These are phyloP conservation scores for Clamator glandarius DNA, from an alignment of 2,797 vertebrate species.

Conservation along the genomic window DNA sequence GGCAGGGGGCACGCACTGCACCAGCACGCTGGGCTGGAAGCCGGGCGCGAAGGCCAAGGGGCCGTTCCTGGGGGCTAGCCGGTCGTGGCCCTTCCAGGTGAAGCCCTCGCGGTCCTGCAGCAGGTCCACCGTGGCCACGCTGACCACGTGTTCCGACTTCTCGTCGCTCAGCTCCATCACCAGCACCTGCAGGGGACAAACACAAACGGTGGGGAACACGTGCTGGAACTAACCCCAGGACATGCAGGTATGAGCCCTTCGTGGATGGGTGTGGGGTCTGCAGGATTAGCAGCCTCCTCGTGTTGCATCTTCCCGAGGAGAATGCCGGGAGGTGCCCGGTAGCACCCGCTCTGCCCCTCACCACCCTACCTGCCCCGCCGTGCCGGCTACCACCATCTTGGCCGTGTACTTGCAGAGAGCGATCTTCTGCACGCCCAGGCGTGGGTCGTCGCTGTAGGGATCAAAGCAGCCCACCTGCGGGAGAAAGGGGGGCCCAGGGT, in stretches of 20 bases:
- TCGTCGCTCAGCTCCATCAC: constrained; percentile 89
- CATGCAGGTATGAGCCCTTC: neutral
- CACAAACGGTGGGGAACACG: fast-evolving
- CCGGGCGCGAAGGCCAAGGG: constrained; percentile 85
- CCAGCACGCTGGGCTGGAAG: constrained; percentile 90
- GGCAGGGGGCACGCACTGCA: constrained; percentile 94
- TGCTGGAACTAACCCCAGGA: too few relatives aligned
- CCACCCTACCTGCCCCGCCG: constrained; percentile 89
- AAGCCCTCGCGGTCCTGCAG: constrained; percentile 96
- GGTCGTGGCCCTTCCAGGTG: constrained; percentile 97
- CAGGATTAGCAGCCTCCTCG: fast-evolving
- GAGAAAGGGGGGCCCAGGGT: neutral
- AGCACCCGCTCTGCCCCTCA: neutral
- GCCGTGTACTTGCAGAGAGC: constrained; percentile 95
- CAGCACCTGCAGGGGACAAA: constrained; percentile 82
- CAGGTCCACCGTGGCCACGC: constrained; percentile 88
- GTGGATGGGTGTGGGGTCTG: fast-evolving
- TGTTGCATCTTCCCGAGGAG: fast-evolving
- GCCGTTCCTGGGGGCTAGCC: constrained; percentile 85
- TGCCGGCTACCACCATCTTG: constrained; percentile 94
- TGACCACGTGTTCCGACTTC: constrained; percentile 85
- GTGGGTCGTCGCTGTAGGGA: constrained; percentile 95
- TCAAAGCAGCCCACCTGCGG: constrained; percentile 96
- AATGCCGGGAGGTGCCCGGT: fast-evolving
- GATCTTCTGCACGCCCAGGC: constrained; percentile 96